Evolutionary conservation across 2,797 vertebrate species (phyloP), one percentile per base, ranked within the genome.

Genomic region (Oreochromis mossambicus): DNA sequence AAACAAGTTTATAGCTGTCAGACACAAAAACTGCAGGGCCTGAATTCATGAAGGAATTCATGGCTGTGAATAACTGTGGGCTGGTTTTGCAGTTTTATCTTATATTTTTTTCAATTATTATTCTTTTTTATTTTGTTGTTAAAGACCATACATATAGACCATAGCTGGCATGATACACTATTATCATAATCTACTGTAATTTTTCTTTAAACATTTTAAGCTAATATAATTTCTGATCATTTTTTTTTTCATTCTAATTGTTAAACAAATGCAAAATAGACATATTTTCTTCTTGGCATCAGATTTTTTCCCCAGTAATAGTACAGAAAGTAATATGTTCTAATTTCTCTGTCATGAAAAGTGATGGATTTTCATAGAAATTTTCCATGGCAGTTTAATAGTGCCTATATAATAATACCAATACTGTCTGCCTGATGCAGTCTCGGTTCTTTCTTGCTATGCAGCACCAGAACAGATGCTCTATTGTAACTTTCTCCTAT

Each of bases 401-500:
- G 68, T 48, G 43, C 6, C 24, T 29, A 73, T 29, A 46, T 70
- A 70, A 46, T 70, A 70, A 29, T 46, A 10, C 63, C 73, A 78
- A n/a, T 32, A 14, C 15, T 48, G 32, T 79, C 70, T 29, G 6
- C 41, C 78, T 26, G 79, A 19, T 61, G 52, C 14, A 51, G 41
- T 48, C 58, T 76, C 26, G 8, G 55, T 36, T 83, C 54, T 76
- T 77, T 88, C 61, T 78, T 43, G 41, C 81, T 82, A 43, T 56
- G 73, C 87, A 78, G 19, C 84, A 50, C 85, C 73, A 86, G 79
- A 93, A 93, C 92, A 92, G 79, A 91, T 86, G 85, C 77, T 76
- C 89, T 85, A 86, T 91, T 93, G 90, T 92, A 79, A 79, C 86
- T 75, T 48, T 83, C n/a, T 77, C 54, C 73, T 66, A 86, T 90